Base-by-base conservation (phyloP, 2,888 invertebrate genomes). In the Heliconius cydno region DNA sequence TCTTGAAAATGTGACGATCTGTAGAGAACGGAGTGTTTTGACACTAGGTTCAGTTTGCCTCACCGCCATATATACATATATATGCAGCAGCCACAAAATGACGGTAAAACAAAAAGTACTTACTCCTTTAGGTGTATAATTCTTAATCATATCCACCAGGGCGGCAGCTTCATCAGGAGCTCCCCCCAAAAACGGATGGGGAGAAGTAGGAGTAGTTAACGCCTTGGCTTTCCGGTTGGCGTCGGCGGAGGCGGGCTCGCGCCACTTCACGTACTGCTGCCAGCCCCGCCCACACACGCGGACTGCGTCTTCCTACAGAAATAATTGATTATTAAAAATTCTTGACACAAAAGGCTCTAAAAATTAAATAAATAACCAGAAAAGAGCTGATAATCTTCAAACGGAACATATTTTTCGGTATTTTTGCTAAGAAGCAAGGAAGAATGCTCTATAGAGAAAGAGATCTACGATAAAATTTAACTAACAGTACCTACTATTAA, bases 201-300 rank as follows among this genome's bases (percentile, higher is more conserved):
- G 89, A 13, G 96, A 95, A 12, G 96, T 92, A 9, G 95, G 95
- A 9, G 96, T 90, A 28, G 96, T 90, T 1, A 97, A 92, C 66
- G 95, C 95, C 92, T 99, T 99, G 19, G 98, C 97, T 82, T 99
- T 96, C 84, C 97, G 97, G 85, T 99, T 97, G 82, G 98, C 98
- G 88, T 99, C 99, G 0, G 96, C 95, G 0, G 99, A 98, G 0
- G 99, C 98, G 0, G 97, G 96, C 70, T 98, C 98, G 81, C 99
- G 96, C 83, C 99, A 98, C 83, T 96, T 96, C 1, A 98, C 88
- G 92, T 99, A 99, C 85, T 99, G 98, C 88, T 97, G 97, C 95
- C 98, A 98, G 0, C 98, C 99, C 88, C 99, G 99, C 65, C 96
- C 96, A 82, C 98, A 97, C 0, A 98, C 98, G 83, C 97, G 91